phyloP scores from a whole-genome alignment of 2,888 invertebrate genomes.

The Mayetiola destructor region DNA sequence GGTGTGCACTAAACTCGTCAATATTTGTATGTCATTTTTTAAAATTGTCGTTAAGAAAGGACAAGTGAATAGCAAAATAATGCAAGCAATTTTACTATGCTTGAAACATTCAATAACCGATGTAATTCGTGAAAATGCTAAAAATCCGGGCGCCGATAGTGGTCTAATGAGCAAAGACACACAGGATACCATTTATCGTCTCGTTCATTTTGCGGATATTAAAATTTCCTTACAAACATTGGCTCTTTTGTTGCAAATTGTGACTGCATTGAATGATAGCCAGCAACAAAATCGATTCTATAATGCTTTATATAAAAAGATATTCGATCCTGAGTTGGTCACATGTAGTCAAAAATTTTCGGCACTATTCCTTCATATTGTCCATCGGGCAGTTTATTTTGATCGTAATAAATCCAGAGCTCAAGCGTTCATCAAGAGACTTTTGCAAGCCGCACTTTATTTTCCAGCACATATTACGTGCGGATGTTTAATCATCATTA shows the following conservation, averaged over 20 bases:
- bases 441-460: slow-evolving; percentile 54
- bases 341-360: slow-evolving; percentile 42
- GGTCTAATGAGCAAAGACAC: slow-evolving; percentile 31
- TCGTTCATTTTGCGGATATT: slow-evolving; percentile 67
- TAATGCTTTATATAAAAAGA: slow-evolving; percentile 73
- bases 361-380: slow-evolving; percentile 69
- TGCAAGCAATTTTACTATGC: slow-evolving; percentile 69
- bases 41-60: slow-evolving; percentile 73
- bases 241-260: slow-evolving; percentile 29
- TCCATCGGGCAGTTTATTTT: slow-evolving; percentile 69
- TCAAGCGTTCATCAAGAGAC: slow-evolving; percentile 71
- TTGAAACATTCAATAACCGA: slow-evolving; percentile 53
- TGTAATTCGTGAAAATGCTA: slow-evolving; percentile 24
- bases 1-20: slow-evolving; percentile 70
- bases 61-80: slow-evolving; percentile 67
- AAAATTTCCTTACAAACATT: slow-evolving; percentile 44
- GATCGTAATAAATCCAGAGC: slow-evolving; percentile 59
- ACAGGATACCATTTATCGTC: slow-evolving; percentile 57
- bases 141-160: slow-evolving; percentile 21
- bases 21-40: slow-evolving; percentile 91
- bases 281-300: slow-evolving; percentile 47
- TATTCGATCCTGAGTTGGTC: slow-evolving; percentile 59
- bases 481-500: slow-evolving; percentile 53
- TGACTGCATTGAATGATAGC: slow-evolving; percentile 29
- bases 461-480: slow-evolving; percentile 65